Evolutionary conservation across 2,113 vertebrate species (phyloP), one percentile per base, ranked within the genome.

Genomic region (Microtus oregoni): DNA sequence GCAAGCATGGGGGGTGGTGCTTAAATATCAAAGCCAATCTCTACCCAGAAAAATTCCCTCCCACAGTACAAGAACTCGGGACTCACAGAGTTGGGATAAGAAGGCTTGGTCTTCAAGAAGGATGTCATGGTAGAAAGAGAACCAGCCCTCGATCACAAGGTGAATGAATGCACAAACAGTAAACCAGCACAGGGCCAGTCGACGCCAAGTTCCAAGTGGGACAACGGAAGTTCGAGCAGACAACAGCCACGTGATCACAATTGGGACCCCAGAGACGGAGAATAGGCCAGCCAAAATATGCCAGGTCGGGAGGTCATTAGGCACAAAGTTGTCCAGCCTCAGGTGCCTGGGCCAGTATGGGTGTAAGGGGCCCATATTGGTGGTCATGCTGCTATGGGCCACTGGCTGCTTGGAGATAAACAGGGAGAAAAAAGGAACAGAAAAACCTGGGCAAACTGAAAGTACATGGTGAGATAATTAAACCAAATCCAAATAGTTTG

Each of bases 31-130:
- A 92, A 93, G 13, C 38, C 58, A 89, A 94, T 75, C 81, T 20
- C 24, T 72, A 22, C 63, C 24, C 38, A 82, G 82, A 65, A 90
- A 90, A 93, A 65, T 72, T 38, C 85, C 87, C 76, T 88, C 78
- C 65, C 78, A 58, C 14, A 67, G 63, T 52, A 88, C 8, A 82
- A 55, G 93, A 95, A 94, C 12, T 83, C 52, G 76, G 70, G 55
- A 98, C 99, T 99, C 97, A 99, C 99, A 99, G 6, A 99, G 98
- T 96, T 99, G 99, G 32, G 99, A 99, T 82, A 99, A 98, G 83
- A 99, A 98, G 89, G 99, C 98, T 98, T 99, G 99, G 96, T 99
- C 99, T 93, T 97, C 98, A 32, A 99, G 98, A 95, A 99, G 98
- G 50, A 98, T 94, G 32, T 96, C 86, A 79, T 99, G 98, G 97